Percentiles rank a stretch among this genome's conserved stretches.
Conservation (phyloP, 2,113 vertebrate species). For the Pseudopipra pipra region DNA sequence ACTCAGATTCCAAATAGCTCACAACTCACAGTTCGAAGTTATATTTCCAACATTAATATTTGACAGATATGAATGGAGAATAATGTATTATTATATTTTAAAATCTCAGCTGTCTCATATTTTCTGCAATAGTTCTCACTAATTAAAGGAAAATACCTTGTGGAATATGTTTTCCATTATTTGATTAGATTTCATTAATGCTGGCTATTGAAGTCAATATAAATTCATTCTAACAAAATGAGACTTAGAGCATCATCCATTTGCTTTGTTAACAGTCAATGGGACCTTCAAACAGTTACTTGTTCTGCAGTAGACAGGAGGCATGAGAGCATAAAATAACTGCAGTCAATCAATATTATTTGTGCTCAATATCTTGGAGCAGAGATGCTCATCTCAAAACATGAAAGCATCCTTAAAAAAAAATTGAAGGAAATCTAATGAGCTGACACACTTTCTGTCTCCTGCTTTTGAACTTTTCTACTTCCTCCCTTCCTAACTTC, state of each 20-base stretch:
- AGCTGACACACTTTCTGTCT: not conserved
- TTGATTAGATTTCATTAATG: constrained; percentile 69
- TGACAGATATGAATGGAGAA: not conserved
- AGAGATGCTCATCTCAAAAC: constrained; percentile 18
- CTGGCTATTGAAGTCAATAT: constrained; percentile 56
- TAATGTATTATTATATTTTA: constrained; percentile 19
- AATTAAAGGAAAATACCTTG: constrained; percentile 68
- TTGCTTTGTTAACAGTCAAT: constrained; percentile 32
- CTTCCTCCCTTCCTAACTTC: not conserved
- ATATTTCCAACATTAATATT: not conserved
- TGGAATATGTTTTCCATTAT: constrained; percentile 56
- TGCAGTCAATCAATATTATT: constrained; percentile 28
- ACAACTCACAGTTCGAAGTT: not conserved
- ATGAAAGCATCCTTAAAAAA: constrained; percentile 15
- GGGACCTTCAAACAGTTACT: not conserved
- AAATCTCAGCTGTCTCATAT: constrained; percentile 41
- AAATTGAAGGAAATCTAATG: not conserved
- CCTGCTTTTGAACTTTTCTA: not conserved
- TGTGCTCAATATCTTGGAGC: constrained; percentile 7
- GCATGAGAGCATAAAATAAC: not conserved
- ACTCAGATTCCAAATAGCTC: not conserved
- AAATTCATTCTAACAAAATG: constrained; percentile 48
- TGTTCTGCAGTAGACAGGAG: not conserved
- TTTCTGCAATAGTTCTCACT: constrained; percentile 55
- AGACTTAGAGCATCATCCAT: not conserved